Evolutionary conservation across 2,113 vertebrate species (phyloP), one percentile per base, ranked within the genome.

Genomic region (Gasterosteus aculeatus): DNA sequence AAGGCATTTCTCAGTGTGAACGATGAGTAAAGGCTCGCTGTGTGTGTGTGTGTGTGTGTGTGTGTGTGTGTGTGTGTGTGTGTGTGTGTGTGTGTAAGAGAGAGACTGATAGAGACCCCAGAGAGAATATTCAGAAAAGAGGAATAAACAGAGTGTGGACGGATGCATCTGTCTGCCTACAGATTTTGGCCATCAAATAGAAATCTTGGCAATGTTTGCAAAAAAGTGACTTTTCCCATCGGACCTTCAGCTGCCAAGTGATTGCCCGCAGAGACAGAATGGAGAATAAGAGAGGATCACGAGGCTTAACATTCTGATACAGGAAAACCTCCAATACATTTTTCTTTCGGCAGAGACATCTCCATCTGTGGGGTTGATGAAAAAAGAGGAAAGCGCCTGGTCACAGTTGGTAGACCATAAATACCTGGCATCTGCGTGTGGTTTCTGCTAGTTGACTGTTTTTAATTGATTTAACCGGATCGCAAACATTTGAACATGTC

Each of bases 1-100:
- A 85, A 83, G 81, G 87, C 86, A 88, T 76, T 86, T 84, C 85
- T 90, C 86, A 67, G 86, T 87, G 85, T 88, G 90, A 90, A 86
- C 71, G 84, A 91, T 87, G 86, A 91, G 81, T 82, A 89, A 82
- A 84, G 80, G 81, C 81, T 57, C 19, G 66, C 56, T 59, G 47
- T 80, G 78, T 83, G 78, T 67, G 62, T 69, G 62, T 29, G 35
- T 58, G 56, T 69, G 60, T 58, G 33, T 49, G 33, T 59, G 53
- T 78, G 78, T 83, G 81, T 67, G 62, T 72, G 65, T 29, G 64
- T 42, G 59, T 65, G 44, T 69, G 85, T 35, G 42, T 63, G 35
- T 58, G 57, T 69, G 60, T 59, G 33, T 51, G 35, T 19, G 60
- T n/a, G 38, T 44, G 35, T 42, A 31, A 57, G 80, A 60, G 39